phyloP scores from a whole-genome alignment of 2,113 vertebrate genomes.

The Cavia aperea region DNA sequence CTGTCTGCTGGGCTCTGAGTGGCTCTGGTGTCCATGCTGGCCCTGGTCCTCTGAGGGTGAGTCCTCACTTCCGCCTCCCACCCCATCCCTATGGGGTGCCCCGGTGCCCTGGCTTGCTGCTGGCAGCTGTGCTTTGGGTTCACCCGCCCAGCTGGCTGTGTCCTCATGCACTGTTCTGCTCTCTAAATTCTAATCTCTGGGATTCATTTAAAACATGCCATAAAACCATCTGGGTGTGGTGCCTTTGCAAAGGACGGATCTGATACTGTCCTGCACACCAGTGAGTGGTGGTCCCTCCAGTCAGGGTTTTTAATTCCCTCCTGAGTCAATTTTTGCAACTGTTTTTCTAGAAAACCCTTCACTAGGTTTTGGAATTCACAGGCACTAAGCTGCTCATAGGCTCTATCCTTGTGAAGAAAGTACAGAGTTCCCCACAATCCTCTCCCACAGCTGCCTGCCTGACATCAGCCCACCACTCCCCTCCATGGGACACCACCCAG shows the following conservation, averaged over 20 bases:
- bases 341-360: neutral
- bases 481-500: fast-evolving
- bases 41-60: neutral
- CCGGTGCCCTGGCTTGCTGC: too few relatives aligned
- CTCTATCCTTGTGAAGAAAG: neutral
- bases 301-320: neutral
- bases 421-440: neutral
- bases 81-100: neutral
- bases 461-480: fast-evolving
- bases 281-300: fast-evolving
- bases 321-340: neutral
- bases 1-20: neutral
- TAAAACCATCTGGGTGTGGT: too few relatives aligned
- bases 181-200: neutral
- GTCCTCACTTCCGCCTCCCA: neutral
- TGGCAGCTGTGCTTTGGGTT: neutral
- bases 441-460: neutral
- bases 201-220: neutral
- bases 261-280: neutral
- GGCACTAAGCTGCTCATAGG: neutral
- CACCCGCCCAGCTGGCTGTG: neutral
- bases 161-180: neutral
- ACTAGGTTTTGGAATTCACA: neutral
- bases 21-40: neutral
- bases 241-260: neutral